Evolutionary conservation across 2,888 invertebrate species (phyloP).

Genomic region (Leptinotarsa rubiginosa): DNA sequence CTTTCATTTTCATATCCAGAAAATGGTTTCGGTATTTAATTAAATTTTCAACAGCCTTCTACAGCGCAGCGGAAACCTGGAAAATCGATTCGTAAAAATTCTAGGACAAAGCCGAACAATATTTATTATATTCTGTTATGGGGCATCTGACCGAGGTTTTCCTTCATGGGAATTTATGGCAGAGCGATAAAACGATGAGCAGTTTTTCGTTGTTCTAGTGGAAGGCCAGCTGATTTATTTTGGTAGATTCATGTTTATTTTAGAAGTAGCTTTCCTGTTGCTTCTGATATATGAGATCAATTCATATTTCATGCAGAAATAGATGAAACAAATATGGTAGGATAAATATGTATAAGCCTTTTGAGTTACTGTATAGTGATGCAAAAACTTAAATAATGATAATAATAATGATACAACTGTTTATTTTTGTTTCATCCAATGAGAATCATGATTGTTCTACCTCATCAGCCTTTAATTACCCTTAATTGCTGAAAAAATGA

Average conservation of each 20-base stretch:
- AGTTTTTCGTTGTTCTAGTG: conserved; percentile 5
- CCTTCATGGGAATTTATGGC: not conserved
- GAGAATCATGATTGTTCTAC: too few species aligned
- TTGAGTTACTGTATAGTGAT: too few species aligned
- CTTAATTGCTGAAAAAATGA: too few species aligned
- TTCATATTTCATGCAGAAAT: too few species aligned
- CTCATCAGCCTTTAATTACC: too few species aligned
- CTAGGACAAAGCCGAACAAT: not conserved
- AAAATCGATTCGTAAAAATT: conserved; percentile 5
- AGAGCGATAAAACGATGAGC: conserved; percentile 3
- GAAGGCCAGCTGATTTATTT: not conserved
- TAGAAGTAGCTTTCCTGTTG: too few species aligned
- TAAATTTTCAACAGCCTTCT: conserved; percentile 9
- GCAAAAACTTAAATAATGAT: too few species aligned
- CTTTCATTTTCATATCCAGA: conserved; percentile 8
- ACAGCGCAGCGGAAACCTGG: not conserved
- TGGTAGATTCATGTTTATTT: not conserved
- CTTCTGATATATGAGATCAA: too few species aligned
- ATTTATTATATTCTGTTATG: not conserved
- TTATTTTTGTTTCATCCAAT: too few species aligned
- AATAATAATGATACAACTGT: too few species aligned
- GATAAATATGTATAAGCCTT: too few species aligned
- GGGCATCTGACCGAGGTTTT: conserved; percentile 5
- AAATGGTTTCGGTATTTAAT: conserved; percentile 10
- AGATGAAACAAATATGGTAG: too few species aligned